A percentile compares a stretch with the other conserved stretches of the same genome.
Conservation (phyloP, 2,888 invertebrate species). For the Eilema sororculum region DNA sequence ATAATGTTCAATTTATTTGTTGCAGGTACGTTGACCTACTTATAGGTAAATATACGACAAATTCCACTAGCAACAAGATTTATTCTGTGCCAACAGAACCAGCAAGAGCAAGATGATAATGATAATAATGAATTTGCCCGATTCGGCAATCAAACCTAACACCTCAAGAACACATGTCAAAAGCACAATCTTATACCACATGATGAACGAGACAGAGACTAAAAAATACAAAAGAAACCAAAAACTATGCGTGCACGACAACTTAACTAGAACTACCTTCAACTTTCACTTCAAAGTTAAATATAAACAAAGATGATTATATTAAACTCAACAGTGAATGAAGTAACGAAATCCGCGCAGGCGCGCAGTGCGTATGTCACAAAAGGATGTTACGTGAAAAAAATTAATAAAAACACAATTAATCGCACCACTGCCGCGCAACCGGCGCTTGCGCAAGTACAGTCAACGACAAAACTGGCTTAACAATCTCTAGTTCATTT, state of each 20-base stretch:
- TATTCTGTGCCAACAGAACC: background rate
- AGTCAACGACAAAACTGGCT: too few species aligned
- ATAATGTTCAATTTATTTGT: background rate
- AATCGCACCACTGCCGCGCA: constrained; percentile 30
- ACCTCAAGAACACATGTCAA: background rate
- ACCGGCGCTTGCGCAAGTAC: constrained; percentile 29
- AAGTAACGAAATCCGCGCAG: constrained; percentile 6
- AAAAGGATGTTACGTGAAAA: constrained; percentile 31
- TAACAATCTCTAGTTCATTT: too few species aligned
- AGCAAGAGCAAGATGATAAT: background rate
- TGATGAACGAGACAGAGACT: background rate
- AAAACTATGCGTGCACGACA: background rate
- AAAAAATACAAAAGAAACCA: background rate
- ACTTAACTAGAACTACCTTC: constrained; percentile 10
- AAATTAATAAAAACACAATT: constrained; percentile 35
- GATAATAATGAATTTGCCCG: background rate
- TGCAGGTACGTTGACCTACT: background rate
- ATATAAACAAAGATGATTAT: constrained; percentile 10
- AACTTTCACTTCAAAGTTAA: constrained; percentile 11
- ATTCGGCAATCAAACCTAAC: background rate
- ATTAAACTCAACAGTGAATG: background rate
- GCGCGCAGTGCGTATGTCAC: constrained; percentile 5
- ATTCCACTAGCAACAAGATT: background rate
- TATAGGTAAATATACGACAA: background rate
- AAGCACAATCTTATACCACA: background rate